Conservation (phyloP, 2,888 invertebrate genomes). For the Hyalella azteca region DNA sequence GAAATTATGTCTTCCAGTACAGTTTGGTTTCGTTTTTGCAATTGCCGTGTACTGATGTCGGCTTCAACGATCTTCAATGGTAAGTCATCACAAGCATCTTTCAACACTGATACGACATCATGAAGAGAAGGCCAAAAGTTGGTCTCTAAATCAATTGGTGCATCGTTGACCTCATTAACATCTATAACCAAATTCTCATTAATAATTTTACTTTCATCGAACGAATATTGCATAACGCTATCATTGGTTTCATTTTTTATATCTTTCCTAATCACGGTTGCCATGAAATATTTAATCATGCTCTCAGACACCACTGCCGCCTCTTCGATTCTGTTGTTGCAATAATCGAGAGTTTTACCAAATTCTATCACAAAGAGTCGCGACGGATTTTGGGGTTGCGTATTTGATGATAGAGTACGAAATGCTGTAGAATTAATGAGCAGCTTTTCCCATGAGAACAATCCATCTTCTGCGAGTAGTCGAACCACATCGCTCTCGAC, state of each 20-base stretch:
- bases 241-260: neutral
- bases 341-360: conserved; percentile 4
- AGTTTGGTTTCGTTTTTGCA: neutral
- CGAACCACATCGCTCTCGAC: neutral
- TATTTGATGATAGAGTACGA: neutral
- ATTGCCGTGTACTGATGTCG: neutral
- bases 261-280: neutral
- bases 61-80: neutral
- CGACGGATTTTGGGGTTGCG: neutral
- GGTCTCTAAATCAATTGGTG: neutral
- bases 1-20: neutral
- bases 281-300: conserved; percentile 29
- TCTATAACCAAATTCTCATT: neutral
- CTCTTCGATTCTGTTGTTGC: neutral
- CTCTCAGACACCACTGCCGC: neutral
- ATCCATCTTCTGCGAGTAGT: neutral
- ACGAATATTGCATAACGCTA: neutral
- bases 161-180: neutral
- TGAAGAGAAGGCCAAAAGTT: conserved; percentile 8
- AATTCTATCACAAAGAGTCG: neutral
- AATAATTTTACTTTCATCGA: neutral
- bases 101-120: neutral
- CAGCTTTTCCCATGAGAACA: neutral
- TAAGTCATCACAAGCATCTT: conserved; percentile 4
- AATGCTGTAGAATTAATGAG: neutral